Evolutionary conservation across 2,113 vertebrate genomes (phyloP).

Genomic region (Melanerpes formicivorus): DNA sequence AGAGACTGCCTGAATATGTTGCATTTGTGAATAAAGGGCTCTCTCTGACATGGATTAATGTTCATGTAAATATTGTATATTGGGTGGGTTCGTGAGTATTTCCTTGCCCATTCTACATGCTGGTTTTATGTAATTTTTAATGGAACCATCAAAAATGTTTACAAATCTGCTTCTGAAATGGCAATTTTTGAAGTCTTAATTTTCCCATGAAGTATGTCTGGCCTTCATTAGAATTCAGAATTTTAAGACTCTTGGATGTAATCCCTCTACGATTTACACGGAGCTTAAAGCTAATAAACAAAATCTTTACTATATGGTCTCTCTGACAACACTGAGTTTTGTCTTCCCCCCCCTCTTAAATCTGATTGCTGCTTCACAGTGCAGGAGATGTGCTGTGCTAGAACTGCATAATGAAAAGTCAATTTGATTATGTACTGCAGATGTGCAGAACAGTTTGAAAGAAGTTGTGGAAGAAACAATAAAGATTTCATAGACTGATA

Average conservation of each 20-base stretch:
- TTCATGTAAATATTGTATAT: neutral
- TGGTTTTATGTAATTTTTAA: conserved; percentile 49
- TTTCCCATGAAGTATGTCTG: conserved; percentile 18
- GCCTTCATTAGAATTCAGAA: conserved; percentile 50
- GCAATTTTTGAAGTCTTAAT: conserved; percentile 46
- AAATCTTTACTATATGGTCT: neutral
- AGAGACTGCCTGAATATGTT: neutral
- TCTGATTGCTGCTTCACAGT: neutral
- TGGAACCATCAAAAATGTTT: conserved; percentile 46
- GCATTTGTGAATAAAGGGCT: neutral
- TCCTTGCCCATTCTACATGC: conserved; percentile 14
- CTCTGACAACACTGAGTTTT: neutral
- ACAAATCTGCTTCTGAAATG: conserved; percentile 47
- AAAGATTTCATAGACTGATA: neutral
- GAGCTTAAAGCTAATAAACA: conserved; percentile 35
- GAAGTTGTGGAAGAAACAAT: neutral
- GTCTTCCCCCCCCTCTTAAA: neutral
- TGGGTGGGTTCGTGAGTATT: conserved; percentile 19
- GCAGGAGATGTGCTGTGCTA: neutral
- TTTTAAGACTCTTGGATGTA: conserved; percentile 46
- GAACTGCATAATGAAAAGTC: neutral
- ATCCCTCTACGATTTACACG: conserved; percentile 28
- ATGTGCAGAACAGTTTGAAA: neutral
- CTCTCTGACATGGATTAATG: conserved; percentile 37
- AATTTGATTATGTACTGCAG: neutral